A percentile compares a stretch with the other conserved stretches of the same genome.
phyloP scores from a whole-genome alignment of 1,140 invertebrate genomes.

The Pemphigus obesinymphae region DNA sequence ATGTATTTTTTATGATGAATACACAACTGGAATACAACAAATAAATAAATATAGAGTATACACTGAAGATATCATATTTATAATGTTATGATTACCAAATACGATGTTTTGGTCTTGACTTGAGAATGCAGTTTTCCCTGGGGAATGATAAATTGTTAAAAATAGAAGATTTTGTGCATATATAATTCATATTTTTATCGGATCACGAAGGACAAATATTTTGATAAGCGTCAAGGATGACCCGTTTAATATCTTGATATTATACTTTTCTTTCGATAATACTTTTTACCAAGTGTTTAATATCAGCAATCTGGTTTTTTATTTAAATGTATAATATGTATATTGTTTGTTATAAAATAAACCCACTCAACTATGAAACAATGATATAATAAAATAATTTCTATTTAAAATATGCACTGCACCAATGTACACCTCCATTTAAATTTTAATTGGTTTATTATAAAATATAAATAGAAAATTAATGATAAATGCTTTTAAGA shows the following conservation, averaged over 20 bases:
- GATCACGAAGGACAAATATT: conserved; percentile 11
- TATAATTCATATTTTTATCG: not conserved
- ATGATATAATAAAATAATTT: not conserved
- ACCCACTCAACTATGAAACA: not conserved
- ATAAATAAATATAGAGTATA: not conserved
- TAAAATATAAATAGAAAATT: not conserved
- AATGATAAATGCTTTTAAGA: not conserved
- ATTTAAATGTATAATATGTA: not conserved
- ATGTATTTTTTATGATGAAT: not conserved
- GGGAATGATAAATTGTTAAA: conserved; percentile 9
- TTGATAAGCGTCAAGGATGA: conserved; percentile 18
- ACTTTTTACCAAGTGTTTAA: not conserved
- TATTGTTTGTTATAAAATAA: not conserved
- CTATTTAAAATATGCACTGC: not conserved
- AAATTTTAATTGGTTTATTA: not conserved
- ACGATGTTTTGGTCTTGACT: conserved; percentile 10
- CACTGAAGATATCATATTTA: not conserved
- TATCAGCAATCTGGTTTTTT: not conserved
- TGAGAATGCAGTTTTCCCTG: conserved; percentile 39
- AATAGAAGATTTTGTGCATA: not conserved
- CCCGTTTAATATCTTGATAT: not conserved
- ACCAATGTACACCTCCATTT: not conserved
- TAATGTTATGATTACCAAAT: not conserved
- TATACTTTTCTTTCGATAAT: not conserved
- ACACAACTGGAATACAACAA: not conserved